phyloP scores from a whole-genome alignment of 2,113 vertebrate genomes.

The Eurypyga helias region DNA sequence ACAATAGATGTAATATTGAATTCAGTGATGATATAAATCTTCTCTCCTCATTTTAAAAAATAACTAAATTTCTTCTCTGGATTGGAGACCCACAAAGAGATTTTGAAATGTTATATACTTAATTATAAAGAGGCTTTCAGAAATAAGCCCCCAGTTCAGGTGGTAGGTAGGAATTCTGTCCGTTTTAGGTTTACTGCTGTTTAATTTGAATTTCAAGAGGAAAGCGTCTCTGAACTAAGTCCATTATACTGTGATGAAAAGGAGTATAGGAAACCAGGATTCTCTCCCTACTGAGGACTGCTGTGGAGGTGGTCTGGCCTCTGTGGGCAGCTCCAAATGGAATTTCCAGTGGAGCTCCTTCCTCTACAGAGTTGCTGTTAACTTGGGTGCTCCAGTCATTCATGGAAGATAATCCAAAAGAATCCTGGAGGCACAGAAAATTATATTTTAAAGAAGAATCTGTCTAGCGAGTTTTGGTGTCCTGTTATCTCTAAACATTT shows the following conservation, averaged over 20 bases:
- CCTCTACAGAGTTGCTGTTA: background rate
- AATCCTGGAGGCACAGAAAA: background rate
- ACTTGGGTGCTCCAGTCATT: background rate
- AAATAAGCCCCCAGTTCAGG: background rate
- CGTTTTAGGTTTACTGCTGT: background rate
- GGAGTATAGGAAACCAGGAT: background rate
- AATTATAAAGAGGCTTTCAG: background rate
- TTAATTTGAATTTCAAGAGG: background rate
- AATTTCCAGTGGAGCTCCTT: background rate
- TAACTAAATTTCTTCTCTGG: background rate
- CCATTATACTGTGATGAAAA: background rate
- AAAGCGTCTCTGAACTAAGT: background rate
- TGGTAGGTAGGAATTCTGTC: background rate
- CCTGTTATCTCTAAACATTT: background rate
- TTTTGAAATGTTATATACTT: constrained; percentile 6
- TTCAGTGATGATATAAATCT: constrained; percentile 53
- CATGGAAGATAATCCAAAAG: background rate
- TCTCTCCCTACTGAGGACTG: background rate
- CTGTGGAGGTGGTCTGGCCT: background rate
- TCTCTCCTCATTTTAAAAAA: constrained; percentile 28
- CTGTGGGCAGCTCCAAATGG: background rate
- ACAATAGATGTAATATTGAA: constrained; percentile 40
- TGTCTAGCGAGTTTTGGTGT: background rate
- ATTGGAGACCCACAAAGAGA: background rate
- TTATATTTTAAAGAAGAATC: background rate